Evolutionary conservation across 2,113 vertebrate species (phyloP).

Genomic region (Romanogobio albipinnatus): DNA sequence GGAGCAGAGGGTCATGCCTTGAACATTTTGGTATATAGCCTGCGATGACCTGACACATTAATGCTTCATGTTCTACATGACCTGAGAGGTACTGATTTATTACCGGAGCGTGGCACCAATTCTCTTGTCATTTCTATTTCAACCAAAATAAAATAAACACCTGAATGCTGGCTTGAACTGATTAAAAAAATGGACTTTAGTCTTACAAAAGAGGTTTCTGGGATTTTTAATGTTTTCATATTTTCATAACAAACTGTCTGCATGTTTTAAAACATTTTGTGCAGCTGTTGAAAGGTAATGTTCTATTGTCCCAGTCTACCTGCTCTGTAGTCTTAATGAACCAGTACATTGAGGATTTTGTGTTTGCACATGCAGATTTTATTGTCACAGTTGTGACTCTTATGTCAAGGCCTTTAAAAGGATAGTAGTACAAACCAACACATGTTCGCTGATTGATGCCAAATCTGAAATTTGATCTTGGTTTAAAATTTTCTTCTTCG

Average conservation of each 20-base stretch:
- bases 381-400: constrained; percentile 4
- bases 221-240: background rate
- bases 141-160: background rate
- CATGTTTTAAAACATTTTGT: background rate
- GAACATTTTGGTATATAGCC: background rate
- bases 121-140: background rate
- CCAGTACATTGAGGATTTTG: background rate
- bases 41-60: constrained; percentile 1
- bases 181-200: background rate
- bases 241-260: background rate
- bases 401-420: background rate
- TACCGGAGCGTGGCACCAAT: background rate
- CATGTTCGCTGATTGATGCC: background rate
- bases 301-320: background rate
- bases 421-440: background rate
- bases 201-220: background rate
- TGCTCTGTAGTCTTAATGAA: background rate
- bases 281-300: background rate
- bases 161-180: background rate
- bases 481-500: background rate
- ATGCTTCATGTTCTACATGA: background rate
- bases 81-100: background rate
- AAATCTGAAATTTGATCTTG: background rate
- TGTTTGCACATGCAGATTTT: background rate
- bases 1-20: background rate